Percentiles rank a stretch among this genome's conserved stretches.
Conservation (phyloP, 2,888 invertebrate genomes). For the Pinctada fucata region DNA sequence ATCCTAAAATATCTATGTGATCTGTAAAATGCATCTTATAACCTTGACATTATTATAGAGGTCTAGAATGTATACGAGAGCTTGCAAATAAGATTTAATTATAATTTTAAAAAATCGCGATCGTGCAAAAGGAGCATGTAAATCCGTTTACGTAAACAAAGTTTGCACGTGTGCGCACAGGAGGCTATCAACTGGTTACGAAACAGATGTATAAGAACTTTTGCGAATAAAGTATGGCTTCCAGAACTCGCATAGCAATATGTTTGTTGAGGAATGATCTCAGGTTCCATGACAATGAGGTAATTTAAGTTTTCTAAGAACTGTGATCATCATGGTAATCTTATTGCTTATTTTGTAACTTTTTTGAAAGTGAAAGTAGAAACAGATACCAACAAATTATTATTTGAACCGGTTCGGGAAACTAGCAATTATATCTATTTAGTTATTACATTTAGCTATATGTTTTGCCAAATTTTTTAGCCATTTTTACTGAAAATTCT, state of each 20-base stretch:
- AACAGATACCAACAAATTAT: background rate
- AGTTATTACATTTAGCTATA: too few relatives aligned
- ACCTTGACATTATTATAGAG: too few relatives aligned
- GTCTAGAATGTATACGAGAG: too few relatives aligned
- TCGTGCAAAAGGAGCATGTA: background rate
- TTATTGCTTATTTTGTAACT: background rate
- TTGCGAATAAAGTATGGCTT: slow-evolving; percentile 24
- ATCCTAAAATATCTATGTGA: too few relatives aligned
- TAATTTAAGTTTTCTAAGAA: slow-evolving; percentile 24
- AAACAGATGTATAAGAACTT: background rate
- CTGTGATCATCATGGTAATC: too few relatives aligned
- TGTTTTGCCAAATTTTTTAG: too few relatives aligned
- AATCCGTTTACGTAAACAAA: background rate
- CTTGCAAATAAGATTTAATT: too few relatives aligned
- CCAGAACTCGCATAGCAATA: slow-evolving; percentile 53
- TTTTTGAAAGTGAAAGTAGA: background rate
- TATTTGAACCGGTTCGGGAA: background rate
- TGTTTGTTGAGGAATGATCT: slow-evolving; percentile 69
- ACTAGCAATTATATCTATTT: too few relatives aligned
- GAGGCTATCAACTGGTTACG: background rate
- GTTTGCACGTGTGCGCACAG: background rate
- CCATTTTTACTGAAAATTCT: too few relatives aligned
- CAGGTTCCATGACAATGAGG: slow-evolving; percentile 70
- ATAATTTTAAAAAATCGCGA: background rate
- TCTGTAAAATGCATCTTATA: too few relatives aligned